These are phyloP conservation scores for Nothocercus nigrocapillus DNA, from an alignment of 2,113 vertebrate species.

Conservation along the genomic window DNA sequence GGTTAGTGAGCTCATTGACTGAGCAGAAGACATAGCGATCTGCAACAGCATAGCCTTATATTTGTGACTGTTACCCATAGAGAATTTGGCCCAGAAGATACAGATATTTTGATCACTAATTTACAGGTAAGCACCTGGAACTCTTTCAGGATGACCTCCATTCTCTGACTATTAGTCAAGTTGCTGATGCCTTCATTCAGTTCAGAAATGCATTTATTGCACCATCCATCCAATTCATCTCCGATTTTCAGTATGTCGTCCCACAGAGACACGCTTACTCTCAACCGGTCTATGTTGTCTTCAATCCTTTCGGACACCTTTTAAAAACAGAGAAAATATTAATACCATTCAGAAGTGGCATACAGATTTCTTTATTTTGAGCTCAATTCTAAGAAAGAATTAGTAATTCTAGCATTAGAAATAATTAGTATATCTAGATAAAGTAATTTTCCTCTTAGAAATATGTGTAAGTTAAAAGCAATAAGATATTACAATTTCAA, in stretches of 20 bases:
- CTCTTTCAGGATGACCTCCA: conserved; percentile 80
- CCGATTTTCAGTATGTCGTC: conserved; percentile 85
- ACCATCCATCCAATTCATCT: conserved; percentile 89
- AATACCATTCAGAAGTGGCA: background rate
- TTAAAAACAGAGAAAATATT: background rate
- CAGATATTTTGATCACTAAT: background rate
- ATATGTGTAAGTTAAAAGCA: background rate
- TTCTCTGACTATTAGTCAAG: conserved; percentile 78
- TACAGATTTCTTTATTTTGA: background rate
- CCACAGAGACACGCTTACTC: conserved; percentile 84
- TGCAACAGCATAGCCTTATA: background rate
- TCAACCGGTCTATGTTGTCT: conserved; percentile 84
- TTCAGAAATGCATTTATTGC: conserved; percentile 78
- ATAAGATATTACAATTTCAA: background rate
- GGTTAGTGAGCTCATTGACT: background rate
- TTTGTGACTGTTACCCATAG: background rate
- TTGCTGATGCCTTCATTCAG: conserved; percentile 81
- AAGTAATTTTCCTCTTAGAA: background rate
- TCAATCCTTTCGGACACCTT: conserved; percentile 92
- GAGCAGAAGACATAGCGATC: background rate
- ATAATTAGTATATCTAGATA: background rate
- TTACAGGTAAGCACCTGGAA: conserved; percentile 84
- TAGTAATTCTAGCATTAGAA: background rate
- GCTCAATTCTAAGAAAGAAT: background rate
- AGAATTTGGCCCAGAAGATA: background rate